Conservation (phyloP, 2,113 vertebrate species). For the Platichthys stellatus region DNA sequence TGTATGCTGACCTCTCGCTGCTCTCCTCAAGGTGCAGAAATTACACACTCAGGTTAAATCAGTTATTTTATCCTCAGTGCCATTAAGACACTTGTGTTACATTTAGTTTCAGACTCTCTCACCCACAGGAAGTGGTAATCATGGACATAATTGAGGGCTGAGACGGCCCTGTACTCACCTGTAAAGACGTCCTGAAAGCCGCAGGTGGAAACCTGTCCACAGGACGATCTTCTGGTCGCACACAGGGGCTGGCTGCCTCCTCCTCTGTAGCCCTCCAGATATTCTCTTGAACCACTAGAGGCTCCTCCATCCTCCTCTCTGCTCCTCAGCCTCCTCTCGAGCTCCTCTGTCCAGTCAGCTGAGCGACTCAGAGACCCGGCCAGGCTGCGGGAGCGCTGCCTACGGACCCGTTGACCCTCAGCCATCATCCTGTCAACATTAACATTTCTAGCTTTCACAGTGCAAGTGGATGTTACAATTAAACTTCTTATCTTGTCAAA, state of each 20-base stretch:
- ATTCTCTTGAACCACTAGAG: slow-evolving; percentile 78
- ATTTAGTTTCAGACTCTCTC: too few relatives aligned
- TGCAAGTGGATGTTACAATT: too few relatives aligned
- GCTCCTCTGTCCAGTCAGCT: slow-evolving; percentile 91
- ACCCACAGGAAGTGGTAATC: too few relatives aligned
- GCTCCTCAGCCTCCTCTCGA: slow-evolving; percentile 62
- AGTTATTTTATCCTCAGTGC: too few relatives aligned
- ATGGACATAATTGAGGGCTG: too few relatives aligned
- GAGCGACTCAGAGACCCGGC: slow-evolving; percentile 87
- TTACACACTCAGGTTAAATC: too few relatives aligned
- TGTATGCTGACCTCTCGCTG: too few relatives aligned
- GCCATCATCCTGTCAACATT: slow-evolving; percentile 51
- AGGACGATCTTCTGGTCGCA: slow-evolving; percentile 81
- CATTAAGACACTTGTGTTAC: too few relatives aligned
- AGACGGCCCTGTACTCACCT: slow-evolving; percentile 78
- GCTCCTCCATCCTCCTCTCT: slow-evolving; percentile 63
- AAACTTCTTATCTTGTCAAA: background rate
- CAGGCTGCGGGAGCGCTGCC: slow-evolving; percentile 82
- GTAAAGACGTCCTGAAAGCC: slow-evolving; percentile 91
- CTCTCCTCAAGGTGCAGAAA: too few relatives aligned
- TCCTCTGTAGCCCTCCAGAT: slow-evolving; percentile 78
- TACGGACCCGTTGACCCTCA: slow-evolving; percentile 70
- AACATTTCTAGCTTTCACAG: too few relatives aligned
- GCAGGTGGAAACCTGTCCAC: slow-evolving; percentile 83
- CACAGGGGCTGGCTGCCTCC: slow-evolving; percentile 80